Conservation (phyloP, 1,140 invertebrate species). For the Dendroctonus valens region DNA sequence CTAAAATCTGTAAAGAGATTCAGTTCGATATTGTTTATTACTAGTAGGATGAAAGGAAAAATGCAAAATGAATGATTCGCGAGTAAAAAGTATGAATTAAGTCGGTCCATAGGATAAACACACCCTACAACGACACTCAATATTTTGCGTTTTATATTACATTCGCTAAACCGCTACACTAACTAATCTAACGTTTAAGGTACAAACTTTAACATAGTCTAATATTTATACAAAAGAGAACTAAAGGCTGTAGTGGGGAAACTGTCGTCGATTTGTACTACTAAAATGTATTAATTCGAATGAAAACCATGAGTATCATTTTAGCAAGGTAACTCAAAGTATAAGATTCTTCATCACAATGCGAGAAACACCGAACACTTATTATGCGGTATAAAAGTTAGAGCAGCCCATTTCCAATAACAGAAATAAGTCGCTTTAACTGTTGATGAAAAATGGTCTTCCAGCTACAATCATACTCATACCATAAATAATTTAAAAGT, state of each 20-base stretch:
- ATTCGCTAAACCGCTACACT: background rate
- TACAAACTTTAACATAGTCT: constrained; percentile 25
- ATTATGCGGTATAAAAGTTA: background rate
- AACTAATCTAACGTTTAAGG: constrained; percentile 14
- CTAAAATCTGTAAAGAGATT: constrained; percentile 17
- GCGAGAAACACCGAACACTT: background rate
- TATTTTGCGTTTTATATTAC: constrained; percentile 4
- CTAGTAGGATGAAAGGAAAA: constrained; percentile 12
- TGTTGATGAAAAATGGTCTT: constrained; percentile 2
- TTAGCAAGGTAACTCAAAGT: background rate
- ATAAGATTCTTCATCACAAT: background rate
- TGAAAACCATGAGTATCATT: too few species aligned
- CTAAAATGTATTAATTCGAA: background rate
- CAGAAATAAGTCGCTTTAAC: background rate
- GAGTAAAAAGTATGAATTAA: constrained; percentile 12
- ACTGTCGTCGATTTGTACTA: background rate
- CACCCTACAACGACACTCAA: constrained; percentile 4
- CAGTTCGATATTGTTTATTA: constrained; percentile 24
- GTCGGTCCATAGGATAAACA: constrained; percentile 19
- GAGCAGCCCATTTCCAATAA: background rate
- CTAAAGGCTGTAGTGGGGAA: background rate
- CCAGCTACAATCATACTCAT: constrained; percentile 6
- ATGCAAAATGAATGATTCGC: constrained; percentile 8
- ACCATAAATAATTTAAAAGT: constrained; percentile 20
- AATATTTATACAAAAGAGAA: background rate